phyloP scores from a whole-genome alignment of 2,888 invertebrate genomes.

The Zeuzera pyrina region DNA sequence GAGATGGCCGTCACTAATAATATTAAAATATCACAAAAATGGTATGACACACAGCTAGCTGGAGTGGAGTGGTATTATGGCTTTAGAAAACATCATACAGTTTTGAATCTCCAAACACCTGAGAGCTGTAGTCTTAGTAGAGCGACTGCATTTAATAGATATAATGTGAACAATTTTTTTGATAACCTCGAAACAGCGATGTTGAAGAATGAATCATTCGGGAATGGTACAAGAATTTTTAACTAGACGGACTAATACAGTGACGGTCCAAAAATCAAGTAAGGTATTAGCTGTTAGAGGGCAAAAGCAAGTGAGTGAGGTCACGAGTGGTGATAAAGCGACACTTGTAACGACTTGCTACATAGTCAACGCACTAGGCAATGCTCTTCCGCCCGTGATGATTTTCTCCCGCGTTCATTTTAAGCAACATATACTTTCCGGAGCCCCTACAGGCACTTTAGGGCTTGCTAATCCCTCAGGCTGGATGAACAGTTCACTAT shows the following conservation, averaged over 20 bases:
- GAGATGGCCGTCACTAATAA: too few relatives aligned
- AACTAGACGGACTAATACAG: constrained; percentile 33
- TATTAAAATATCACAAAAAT: too few relatives aligned
- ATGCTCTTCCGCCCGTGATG: constrained; percentile 22
- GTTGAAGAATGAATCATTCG: constrained; percentile 13
- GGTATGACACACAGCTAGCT: too few relatives aligned
- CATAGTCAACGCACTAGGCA: constrained; percentile 16
- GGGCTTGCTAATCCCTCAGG: constrained; percentile 27
- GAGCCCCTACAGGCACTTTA: constrained; percentile 29
- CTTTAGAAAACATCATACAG: too few relatives aligned
- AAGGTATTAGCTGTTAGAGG: constrained; percentile 25
- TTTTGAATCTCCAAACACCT: too few relatives aligned
- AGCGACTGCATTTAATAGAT: neutral
- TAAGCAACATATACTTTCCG: constrained; percentile 24
- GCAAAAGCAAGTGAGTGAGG: constrained; percentile 5
- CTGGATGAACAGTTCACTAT: constrained; percentile 29
- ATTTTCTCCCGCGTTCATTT: constrained; percentile 26
- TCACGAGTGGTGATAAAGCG: neutral
- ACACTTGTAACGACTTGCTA: constrained; percentile 16
- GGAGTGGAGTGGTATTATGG: too few relatives aligned
- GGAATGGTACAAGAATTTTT: constrained; percentile 25
- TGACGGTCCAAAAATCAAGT: constrained; percentile 28
- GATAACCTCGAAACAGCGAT: constrained; percentile 6
- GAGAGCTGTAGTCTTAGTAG: too few relatives aligned
- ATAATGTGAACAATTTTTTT: neutral